Conservation (phyloP, 2,113 vertebrate genomes). For the Hemiprocne comata region DNA sequence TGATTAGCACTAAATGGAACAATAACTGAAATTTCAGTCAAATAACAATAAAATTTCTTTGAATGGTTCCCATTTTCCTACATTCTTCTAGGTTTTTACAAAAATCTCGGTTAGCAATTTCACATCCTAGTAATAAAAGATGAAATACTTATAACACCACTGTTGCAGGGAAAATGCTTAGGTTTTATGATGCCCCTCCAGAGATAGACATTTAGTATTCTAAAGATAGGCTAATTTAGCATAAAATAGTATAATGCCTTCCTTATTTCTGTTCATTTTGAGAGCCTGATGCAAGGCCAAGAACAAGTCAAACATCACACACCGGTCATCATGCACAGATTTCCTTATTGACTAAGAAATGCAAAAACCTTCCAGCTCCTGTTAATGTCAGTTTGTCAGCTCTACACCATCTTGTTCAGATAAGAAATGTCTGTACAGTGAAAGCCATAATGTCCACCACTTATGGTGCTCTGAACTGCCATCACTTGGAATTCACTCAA, state of each 20-base stretch:
- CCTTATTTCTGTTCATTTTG: conserved; percentile 65
- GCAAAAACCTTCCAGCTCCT: not conserved
- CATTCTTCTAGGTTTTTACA: conserved; percentile 29
- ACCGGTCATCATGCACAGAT: not conserved
- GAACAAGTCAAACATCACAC: not conserved
- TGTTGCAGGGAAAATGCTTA: conserved; percentile 55
- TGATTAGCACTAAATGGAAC: not conserved
- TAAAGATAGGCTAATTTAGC: conserved; percentile 66
- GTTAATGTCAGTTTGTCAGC: not conserved
- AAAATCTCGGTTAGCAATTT: conserved; percentile 51
- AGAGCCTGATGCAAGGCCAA: conserved; percentile 36
- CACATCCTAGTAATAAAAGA: conserved; percentile 51
- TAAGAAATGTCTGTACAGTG: not conserved
- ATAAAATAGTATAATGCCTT: conserved; percentile 58
- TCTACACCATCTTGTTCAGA: not conserved
- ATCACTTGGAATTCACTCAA: not conserved
- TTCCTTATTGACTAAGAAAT: not conserved
- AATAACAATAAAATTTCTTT: conserved; percentile 1
- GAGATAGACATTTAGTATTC: conserved; percentile 60
- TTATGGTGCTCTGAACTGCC: not conserved
- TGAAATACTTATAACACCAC: conserved; percentile 45
- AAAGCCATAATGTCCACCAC: not conserved
- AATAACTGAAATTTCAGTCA: not conserved
- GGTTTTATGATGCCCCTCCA: conserved; percentile 42
- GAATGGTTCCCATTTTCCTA: conserved; percentile 11